A percentile compares a stretch with the other conserved stretches of the same genome.
These are phyloP conservation scores for Drosophila lacicola DNA, from an alignment of 2,888 invertebrate species.

Conservation along the genomic window DNA sequence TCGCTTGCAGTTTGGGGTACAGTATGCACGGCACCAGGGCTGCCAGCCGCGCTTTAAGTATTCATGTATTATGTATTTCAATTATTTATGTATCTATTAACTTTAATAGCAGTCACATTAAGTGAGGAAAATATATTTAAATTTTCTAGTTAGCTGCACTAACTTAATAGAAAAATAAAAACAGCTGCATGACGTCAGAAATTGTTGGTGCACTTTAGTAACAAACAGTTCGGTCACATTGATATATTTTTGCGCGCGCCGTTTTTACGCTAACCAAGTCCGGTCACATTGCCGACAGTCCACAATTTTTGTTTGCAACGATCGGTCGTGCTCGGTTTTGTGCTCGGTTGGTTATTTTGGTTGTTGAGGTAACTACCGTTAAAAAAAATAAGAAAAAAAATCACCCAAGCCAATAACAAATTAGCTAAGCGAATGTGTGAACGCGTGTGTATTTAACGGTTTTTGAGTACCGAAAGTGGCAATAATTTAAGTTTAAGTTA, in stretches of 20 bases:
- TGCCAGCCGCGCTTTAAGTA: slow-evolving; percentile 14
- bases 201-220: background rate
- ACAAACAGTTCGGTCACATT: slow-evolving; percentile 30
- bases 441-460: slow-evolving; percentile 27
- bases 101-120: no score
- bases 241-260: background rate
- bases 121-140: no score
- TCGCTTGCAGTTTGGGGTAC: slow-evolving; percentile 27
- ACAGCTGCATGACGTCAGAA: slow-evolving; percentile 20
- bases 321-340: slow-evolving; percentile 57
- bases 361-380: slow-evolving; percentile 59
- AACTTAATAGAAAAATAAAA: background rate
- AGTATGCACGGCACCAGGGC: slow-evolving; percentile 29
- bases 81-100: no score
- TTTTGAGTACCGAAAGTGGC: slow-evolving; percentile 27
- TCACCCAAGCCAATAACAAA: slow-evolving; percentile 42
- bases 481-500: slow-evolving; percentile 31
- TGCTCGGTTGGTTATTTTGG: slow-evolving; percentile 49
- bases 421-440: slow-evolving; percentile 43
- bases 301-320: slow-evolving; percentile 55
- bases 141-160: background rate
- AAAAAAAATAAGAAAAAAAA: slow-evolving; percentile 19
- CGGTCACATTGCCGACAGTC: slow-evolving; percentile 38
- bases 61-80: no score
- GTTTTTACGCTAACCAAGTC: background rate